phyloP scores from a whole-genome alignment of 2,888 invertebrate species.

The Cheiracanthium punctorium region DNA sequence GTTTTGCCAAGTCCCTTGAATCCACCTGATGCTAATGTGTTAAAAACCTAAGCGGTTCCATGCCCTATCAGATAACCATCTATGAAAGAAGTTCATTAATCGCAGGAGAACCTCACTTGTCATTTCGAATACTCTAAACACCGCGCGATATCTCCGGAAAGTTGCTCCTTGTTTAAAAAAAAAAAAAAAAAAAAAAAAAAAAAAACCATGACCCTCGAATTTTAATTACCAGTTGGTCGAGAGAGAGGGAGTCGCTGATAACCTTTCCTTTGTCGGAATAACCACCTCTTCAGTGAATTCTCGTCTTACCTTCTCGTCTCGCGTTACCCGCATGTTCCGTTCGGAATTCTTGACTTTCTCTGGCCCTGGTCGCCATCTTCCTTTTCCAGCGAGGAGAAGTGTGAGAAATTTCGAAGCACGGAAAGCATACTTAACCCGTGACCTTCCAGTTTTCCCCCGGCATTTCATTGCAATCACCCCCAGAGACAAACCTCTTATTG shows the following conservation, averaged over 20 bases:
- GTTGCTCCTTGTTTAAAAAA: background rate
- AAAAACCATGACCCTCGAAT: background rate
- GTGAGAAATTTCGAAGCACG: constrained; percentile 52
- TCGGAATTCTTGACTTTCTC: background rate
- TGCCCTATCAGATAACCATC: too few species aligned
- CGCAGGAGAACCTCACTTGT: too few species aligned
- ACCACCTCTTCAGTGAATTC: background rate
- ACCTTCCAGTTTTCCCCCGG: constrained; percentile 25
- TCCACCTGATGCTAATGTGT: too few species aligned
- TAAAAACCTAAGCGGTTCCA: too few species aligned
- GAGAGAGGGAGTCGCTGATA: background rate
- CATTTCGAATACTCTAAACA: too few species aligned
- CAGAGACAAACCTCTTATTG: constrained; percentile 6
- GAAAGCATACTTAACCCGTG: constrained; percentile 58
- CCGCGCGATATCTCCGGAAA: background rate
- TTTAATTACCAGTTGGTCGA: background rate
- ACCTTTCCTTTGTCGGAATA: background rate
- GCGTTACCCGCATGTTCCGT: background rate
- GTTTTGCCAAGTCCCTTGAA: too few species aligned
- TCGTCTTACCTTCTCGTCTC: background rate
- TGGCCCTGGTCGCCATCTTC: background rate
- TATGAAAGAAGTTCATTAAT: too few species aligned
- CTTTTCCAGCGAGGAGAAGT: constrained; percentile 20
- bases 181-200: too few species aligned
- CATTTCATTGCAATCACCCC: constrained; percentile 1